Conservation (phyloP, 1,140 invertebrate species). For the Drosophila auraria region DNA sequence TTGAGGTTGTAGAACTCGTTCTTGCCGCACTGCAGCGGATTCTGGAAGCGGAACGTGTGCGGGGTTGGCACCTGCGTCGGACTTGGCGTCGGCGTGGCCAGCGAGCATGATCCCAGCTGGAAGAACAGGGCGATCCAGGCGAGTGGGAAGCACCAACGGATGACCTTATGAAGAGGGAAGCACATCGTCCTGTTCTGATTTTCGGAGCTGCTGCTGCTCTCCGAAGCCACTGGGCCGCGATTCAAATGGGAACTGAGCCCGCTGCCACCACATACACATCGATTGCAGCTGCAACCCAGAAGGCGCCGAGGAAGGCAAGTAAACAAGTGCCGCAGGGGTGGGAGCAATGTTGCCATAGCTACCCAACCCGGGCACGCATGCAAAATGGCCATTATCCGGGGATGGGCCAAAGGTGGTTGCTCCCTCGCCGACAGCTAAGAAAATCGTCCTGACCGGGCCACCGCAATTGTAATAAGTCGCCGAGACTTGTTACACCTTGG, state of each 20-base stretch:
- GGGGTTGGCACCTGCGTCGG: slow-evolving; percentile 48
- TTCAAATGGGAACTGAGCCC: slow-evolving; percentile 62
- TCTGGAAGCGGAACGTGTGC: slow-evolving; percentile 64
- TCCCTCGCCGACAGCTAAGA: slow-evolving; percentile 14
- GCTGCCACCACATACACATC: slow-evolving; percentile 21
- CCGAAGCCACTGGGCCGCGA: slow-evolving; percentile 31
- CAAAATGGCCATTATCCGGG: slow-evolving; percentile 59
- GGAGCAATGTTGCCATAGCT: slow-evolving; percentile 72
- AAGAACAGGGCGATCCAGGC: slow-evolving; percentile 28
- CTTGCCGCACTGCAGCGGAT: slow-evolving; percentile 53
- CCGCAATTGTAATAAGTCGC: slow-evolving; percentile 4
- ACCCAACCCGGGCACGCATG: slow-evolving; percentile 69
- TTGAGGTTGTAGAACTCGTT: slow-evolving; percentile 82
- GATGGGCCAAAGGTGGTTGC: slow-evolving; percentile 25
- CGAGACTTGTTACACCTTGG: slow-evolving; percentile 65
- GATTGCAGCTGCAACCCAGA: slow-evolving; percentile 61
- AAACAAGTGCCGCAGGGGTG: slow-evolving; percentile 59
- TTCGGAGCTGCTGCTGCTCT: background rate
- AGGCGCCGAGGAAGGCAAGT: slow-evolving; percentile 53
- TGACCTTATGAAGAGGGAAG: slow-evolving; percentile 31
- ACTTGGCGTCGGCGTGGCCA: slow-evolving; percentile 16
- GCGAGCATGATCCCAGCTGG: slow-evolving; percentile 33
- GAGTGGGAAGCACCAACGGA: slow-evolving; percentile 42
- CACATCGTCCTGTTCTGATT: slow-evolving; percentile 40
- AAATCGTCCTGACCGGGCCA: slow-evolving; percentile 8